Conservation (phyloP, 2,797 vertebrate genomes). For the Heteromormyrus szaboi region DNA sequence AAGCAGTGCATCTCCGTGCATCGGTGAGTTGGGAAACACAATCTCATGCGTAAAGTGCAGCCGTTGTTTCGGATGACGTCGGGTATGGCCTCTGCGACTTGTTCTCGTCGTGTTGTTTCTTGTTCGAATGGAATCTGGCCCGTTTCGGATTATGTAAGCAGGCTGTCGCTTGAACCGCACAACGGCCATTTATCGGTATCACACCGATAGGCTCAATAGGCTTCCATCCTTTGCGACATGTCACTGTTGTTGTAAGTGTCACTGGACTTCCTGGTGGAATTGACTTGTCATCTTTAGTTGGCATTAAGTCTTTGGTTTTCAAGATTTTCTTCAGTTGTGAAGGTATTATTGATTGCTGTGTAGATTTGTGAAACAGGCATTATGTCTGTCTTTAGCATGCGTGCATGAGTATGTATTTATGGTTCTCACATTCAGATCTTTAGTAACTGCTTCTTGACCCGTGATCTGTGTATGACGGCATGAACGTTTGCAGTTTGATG, state of each 20-base stretch:
- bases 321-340: background rate
- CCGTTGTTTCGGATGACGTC: background rate
- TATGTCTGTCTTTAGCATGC: background rate
- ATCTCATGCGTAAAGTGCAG: background rate
- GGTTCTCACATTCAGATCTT: background rate
- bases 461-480: background rate
- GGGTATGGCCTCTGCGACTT: background rate
- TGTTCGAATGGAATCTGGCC: background rate
- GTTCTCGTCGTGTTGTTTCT: background rate
- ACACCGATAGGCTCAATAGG: background rate
- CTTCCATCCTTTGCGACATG: background rate
- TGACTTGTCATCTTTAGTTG: background rate
- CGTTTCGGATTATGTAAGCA: background rate
- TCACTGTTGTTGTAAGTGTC: background rate
- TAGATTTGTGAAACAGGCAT: background rate
- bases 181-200: background rate
- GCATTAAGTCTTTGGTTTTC: background rate
- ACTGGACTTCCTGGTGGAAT: background rate
- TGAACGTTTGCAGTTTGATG: background rate
- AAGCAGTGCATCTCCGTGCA: background rate
- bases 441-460: background rate
- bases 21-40: background rate
- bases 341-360: background rate
- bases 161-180: background rate
- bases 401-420: background rate